Conservation (phyloP, 1,140 invertebrate genomes). For the Tetraneura akinire region DNA sequence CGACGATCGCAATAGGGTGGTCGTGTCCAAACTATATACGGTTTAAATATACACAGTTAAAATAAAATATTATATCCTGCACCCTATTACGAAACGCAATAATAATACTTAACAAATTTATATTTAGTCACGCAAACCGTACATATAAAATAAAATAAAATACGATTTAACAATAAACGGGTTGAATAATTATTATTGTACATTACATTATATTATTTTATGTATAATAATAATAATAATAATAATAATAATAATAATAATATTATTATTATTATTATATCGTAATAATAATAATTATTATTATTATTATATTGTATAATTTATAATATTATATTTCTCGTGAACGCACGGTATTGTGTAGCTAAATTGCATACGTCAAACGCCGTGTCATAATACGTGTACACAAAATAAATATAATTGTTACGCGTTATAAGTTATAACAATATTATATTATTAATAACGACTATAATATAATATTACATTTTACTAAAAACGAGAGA, state of each 20-base stretch:
- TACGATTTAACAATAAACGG: background rate
- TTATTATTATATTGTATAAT: no score
- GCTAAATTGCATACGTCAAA: constrained; percentile 33
- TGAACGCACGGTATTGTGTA: background rate
- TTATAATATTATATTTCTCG: background rate
- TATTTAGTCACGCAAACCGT: constrained; percentile 20
- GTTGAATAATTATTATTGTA: background rate
- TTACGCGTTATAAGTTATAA: no score
- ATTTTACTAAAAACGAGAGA: no score
- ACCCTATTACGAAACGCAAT: background rate
- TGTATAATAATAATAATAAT: no score
- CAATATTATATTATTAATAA: no score
- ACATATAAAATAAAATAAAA: background rate
- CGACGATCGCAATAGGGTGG: constrained; percentile 12
- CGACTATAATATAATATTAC: no score
- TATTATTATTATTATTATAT: no score
- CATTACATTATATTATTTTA: no score
- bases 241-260: no score
- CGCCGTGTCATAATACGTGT: constrained; percentile 13
- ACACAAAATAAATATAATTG: constrained; percentile 5
- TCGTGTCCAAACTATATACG: background rate
- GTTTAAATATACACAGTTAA: background rate
- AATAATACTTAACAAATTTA: constrained; percentile 11
- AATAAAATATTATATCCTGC: no score
- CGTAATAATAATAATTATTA: background rate